Conservation (phyloP, 2,797 vertebrate species). For the Pseudomugil gertrudae region DNA sequence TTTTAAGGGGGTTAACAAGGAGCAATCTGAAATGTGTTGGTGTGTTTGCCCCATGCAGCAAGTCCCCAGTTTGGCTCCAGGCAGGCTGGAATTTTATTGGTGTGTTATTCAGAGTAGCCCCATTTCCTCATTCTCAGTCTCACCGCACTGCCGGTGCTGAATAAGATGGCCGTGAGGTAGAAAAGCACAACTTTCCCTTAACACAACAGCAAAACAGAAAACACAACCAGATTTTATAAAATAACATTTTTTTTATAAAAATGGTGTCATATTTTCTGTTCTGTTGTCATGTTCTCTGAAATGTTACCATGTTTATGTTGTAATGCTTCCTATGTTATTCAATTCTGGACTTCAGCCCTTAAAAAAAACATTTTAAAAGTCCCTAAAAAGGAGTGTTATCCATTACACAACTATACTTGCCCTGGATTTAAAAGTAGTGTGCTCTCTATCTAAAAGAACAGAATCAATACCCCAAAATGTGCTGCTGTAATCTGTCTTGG, state of each 20-base stretch:
- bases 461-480: conserved; percentile 18
- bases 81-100: conserved; percentile 2
- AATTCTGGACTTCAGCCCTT: too few species aligned
- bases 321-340: not conserved
- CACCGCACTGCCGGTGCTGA: not conserved
- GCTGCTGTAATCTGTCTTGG: conserved; percentile 12
- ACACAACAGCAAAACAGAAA: not conserved
- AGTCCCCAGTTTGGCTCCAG: not conserved
- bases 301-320: not conserved
- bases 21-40: not conserved
- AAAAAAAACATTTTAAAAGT: not conserved
- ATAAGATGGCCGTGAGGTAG: not conserved
- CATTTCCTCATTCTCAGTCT: not conserved
- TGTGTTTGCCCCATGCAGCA: not conserved
- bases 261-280: not conserved
- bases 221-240: not conserved
- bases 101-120: conserved; percentile 1
- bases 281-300: not conserved
- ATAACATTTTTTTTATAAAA: not conserved
- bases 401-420: conserved; percentile 5
- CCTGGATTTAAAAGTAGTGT: conserved; percentile 19
- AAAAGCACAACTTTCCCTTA: not conserved
- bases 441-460: conserved; percentile 1
- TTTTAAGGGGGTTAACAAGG: conserved; percentile 9
- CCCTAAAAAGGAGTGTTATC: not conserved